Conservation (phyloP, 1,140 invertebrate species). For the Drosophila obscura region DNA sequence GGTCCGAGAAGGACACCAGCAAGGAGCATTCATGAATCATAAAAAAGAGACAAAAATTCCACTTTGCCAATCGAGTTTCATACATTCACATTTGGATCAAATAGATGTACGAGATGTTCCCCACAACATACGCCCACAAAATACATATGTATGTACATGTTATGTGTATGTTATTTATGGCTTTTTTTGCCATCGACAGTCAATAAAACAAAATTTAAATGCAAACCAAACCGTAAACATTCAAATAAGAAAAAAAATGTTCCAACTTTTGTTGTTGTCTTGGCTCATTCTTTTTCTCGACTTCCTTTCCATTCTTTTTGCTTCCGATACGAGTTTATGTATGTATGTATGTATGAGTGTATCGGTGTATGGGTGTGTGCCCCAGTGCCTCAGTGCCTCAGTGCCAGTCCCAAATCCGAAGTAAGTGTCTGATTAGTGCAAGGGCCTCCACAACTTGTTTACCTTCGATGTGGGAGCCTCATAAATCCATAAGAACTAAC, state of each 20-base stretch:
- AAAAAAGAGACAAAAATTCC: conserved; percentile 39
- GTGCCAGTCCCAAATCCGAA: no score
- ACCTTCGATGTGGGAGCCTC: conserved; percentile 28
- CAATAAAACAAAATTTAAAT: conserved; percentile 47
- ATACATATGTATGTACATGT: no score
- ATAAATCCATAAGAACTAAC: conserved; percentile 52
- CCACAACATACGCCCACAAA: no score
- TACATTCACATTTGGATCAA: conserved; percentile 12
- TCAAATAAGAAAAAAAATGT: conserved; percentile 50
- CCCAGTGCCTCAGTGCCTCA: no score
- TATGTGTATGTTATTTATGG: no score
- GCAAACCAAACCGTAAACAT: conserved; percentile 37
- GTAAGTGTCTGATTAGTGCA: conserved; percentile 48
- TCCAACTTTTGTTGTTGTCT: conserved; percentile 37
- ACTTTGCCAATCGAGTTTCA: conserved; percentile 19
- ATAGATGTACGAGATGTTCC: neutral
- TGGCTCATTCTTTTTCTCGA: neutral
- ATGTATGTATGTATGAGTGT: no score
- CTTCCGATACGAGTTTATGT: conserved; percentile 8
- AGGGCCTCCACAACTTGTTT: conserved; percentile 33
- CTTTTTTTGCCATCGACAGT: conserved; percentile 29
- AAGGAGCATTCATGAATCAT: conserved; percentile 51
- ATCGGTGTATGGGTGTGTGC: no score
- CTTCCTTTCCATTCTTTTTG: no score
- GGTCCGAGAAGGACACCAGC: conserved; percentile 32